Evolutionary conservation across 2,888 invertebrate species (phyloP), one percentile per base, ranked within the genome.

Genomic region (Pycnomerus fuliginosus): DNA sequence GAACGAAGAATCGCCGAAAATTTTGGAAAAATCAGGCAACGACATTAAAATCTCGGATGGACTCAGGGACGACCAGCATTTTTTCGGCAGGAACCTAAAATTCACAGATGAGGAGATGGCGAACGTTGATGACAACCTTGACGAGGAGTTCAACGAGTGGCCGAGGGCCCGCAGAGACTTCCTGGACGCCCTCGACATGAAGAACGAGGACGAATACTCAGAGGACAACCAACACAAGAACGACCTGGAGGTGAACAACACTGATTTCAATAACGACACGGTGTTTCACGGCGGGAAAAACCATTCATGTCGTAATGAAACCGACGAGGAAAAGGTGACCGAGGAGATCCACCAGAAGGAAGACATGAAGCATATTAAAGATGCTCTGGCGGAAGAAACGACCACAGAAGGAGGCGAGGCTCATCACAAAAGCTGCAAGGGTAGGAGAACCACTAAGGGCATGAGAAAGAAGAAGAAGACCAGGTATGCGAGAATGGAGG

Each of bases 201-300:
- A 45, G 1, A 54, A 55, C 12, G 60, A 60, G 33, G 57, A 61
- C 16, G 59, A 59, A 28, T 61, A 57, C 43, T 34, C 43, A 1
- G 58, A 61, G 46, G 58, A 60, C 28, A 50, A 48, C 32, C 28
- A 41, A 11, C 41, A 44, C 29, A 30, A 8, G 25, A 27, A 28
- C 12, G 33, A 29, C n/a, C 14, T 46, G 16, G 27, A 5, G 1
- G 32, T 22, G 1, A 37, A 46, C 5, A 42, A 42, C 16, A 46
- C 42, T 13, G 33, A 28, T 22, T n/a, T 41, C 3, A n/a, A 17
- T 7, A 32, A 46, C 15, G 41, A 46, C 27, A 45, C 40, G 11
- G 24, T 24, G 8, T 31, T 40, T 11, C 28, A 15, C n/a, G 27
- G 27, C 3, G 15, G 4, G 5, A 33, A 20, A 1, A 35, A 22